Conservation (phyloP, 2,888 invertebrate genomes). For the Cancer borealis region DNA sequence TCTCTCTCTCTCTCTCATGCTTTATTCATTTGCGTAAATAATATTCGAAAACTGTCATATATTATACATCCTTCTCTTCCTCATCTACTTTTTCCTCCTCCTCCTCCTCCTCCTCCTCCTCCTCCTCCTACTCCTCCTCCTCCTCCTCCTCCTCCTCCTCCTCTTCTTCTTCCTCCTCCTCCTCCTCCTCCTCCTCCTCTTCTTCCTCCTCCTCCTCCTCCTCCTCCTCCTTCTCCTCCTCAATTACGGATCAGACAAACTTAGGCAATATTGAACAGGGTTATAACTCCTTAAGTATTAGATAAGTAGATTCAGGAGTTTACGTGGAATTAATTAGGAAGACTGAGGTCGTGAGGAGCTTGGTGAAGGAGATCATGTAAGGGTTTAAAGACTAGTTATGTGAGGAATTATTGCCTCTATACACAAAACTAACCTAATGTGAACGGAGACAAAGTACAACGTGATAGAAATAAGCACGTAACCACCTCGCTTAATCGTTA, state of each 20-base stretch:
- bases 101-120: neutral
- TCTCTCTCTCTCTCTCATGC: neutral
- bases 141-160: conserved; percentile 8
- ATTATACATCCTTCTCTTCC: neutral
- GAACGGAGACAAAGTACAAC: too few species aligned
- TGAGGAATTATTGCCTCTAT: too few species aligned
- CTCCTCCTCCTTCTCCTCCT: conserved; percentile 26
- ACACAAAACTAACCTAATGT: too few species aligned
- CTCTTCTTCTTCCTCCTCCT: neutral
- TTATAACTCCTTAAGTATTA: neutral
- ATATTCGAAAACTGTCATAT: neutral
- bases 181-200: neutral
- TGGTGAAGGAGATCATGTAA: neutral
- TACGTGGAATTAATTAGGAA: neutral
- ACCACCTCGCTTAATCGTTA: too few species aligned
- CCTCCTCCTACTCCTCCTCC: neutral
- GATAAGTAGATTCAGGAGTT: neutral
- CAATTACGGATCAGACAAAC: neutral
- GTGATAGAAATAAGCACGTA: too few species aligned
- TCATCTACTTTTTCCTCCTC: neutral
- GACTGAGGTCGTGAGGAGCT: neutral
- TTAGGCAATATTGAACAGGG: neutral
- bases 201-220: neutral
- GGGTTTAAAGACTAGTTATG: too few species aligned
- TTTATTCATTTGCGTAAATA: neutral